Base-by-base conservation (phyloP, 2,113 vertebrate genomes). In the Charina bottae region DNA sequence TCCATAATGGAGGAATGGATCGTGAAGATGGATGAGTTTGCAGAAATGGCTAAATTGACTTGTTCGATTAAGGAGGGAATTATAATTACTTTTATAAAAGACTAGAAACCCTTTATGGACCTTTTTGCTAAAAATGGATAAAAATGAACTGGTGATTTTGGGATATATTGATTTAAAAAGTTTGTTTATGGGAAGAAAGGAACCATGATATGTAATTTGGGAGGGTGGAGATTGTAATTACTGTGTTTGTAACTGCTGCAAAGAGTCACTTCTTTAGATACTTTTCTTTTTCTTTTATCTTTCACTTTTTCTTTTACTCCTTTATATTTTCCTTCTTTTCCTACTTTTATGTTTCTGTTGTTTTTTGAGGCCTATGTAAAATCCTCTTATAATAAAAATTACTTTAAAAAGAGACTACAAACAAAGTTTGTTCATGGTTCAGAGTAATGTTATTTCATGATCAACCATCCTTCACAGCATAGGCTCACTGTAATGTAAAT, bases 391-490 rank as follows among this genome's bases (percentile, higher is more conserved):
- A 72, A 72, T 0, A 1, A 33, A 72, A 72, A 72, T 72, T 33
- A 33, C 64, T 72, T 72, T 72, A 15, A 33, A 72, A 15, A 83
- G 42, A 62, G 78, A 37, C 56, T 60, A 28, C 33, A 19, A 85
- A 85, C 56, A 62, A 85, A 62, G 83, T 90, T 85, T 83, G 60
- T 62, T 33, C 90, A 54, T 54, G 83, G 90, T 85, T 64, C 58
- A 85, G 23, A 90, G 62, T 54, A 85, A 54, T 59, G 72, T 90
- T 46, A 19, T 72, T 58, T 78, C 83, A 15, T 58, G 89, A 49
- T 49, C 11, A 85, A 21, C 90, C 23, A 58, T n/a, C 33, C 56
- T 60, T 56, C 42, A 83, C 58, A 85, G 56, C 60, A 62, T 58
- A 33, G 33, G 13, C 12, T 33, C 58, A 33, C 24, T 21, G 37